Evolutionary conservation across 2,113 vertebrate species (phyloP).

Genomic region (Perca flavescens): DNA sequence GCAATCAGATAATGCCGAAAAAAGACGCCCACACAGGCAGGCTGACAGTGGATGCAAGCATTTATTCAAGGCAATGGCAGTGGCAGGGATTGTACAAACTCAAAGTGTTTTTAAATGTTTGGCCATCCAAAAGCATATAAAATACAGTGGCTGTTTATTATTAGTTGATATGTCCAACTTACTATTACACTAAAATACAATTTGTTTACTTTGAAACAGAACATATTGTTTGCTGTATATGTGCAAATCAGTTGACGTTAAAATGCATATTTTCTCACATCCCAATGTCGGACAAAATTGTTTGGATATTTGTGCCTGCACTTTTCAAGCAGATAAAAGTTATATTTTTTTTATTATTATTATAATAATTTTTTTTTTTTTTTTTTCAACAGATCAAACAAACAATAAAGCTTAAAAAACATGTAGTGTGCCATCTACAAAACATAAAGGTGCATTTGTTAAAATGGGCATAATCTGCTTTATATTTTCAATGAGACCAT

Average conservation of each 20-base stretch:
- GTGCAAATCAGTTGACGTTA: background rate
- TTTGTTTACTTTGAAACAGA: constrained; percentile 16
- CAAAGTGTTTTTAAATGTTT: constrained; percentile 39
- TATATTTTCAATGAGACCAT: background rate
- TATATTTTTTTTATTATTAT: background rate
- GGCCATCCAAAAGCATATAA: constrained; percentile 54
- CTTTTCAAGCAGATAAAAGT: constrained; percentile 27
- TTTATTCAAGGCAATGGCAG: constrained; percentile 79
- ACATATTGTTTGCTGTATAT: background rate
- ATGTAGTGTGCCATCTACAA: constrained; percentile 26
- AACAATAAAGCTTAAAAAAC: constrained; percentile 36
- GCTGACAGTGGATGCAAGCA: constrained; percentile 39
- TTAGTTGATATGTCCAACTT: constrained; percentile 19
- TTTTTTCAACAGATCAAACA: constrained; percentile 40
- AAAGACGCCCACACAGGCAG: constrained; percentile 2
- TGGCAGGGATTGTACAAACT: constrained; percentile 58
- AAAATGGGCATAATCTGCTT: constrained; percentile 37
- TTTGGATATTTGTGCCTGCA: constrained; percentile 24
- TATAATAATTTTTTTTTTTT: background rate
- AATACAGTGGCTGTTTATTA: constrained; percentile 46
- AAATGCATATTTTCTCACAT: constrained; percentile 2
- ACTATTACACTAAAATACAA: constrained; percentile 22
- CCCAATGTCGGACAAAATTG: background rate
- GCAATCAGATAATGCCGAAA: background rate
- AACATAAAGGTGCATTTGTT: constrained; percentile 50